Evolutionary conservation across 2,113 vertebrate genomes (phyloP), one percentile per base, ranked within the genome.

Genomic region (Leucosticte australis): DNA sequence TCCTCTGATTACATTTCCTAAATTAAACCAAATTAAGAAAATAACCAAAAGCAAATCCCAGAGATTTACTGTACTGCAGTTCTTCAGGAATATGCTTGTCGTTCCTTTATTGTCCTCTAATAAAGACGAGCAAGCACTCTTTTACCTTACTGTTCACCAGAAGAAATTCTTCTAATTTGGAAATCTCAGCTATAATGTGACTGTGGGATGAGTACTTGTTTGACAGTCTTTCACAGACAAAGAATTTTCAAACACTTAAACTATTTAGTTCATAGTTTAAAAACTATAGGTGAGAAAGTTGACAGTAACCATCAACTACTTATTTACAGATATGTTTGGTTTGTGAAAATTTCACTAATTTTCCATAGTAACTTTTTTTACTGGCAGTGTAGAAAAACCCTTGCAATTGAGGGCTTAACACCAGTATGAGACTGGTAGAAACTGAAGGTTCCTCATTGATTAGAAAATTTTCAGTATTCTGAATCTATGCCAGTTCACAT

Each of bases 231-330:
- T 75, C 8, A 33, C 62, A n/a, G n/a, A n/a, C n/a, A 89, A 94
- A 91, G 41, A 78, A 85, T 93, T 96, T 95, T 64, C 81, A 96
- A 95, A 86, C 82, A 73, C 53, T 42, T 73, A n/a, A 86, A 50
- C n/a, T 94, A 74, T 79, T 96, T 91, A 81, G 26, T 83, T 50
- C 79, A 30, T 79, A 89, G 21, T 90, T 97, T 86, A 96, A 74
- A 62, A 56, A 14, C 22, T 93, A 15, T 63, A 79, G 55, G n/a
- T 76, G 88, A 90, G 82, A 86, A 95, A 89, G 57, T 93, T 96
- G 96, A 71, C 50, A 87, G 52, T 95, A 96, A 81, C 21, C 11
- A 42, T 73, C 63, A 71, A 14, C 60, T 95, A 82, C 47, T 83
- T 92, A 65, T 64, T 92, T 74, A 30, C 47, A 59, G 24, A 31